Conservation (phyloP, 2,888 invertebrate genomes). For the Spilarctia lutea region DNA sequence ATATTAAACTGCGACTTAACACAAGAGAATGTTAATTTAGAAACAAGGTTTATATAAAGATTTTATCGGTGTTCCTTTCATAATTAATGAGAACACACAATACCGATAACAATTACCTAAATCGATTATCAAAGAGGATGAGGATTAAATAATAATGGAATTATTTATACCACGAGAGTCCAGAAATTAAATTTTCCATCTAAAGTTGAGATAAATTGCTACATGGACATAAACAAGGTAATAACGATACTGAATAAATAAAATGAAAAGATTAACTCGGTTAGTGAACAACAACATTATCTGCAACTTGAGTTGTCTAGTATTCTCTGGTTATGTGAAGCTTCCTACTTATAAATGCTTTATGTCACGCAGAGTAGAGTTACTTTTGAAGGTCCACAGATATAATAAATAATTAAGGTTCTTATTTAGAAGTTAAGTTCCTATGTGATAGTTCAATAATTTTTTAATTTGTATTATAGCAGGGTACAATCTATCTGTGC, state of each 20-base stretch:
- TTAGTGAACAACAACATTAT: background rate
- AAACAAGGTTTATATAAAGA: background rate
- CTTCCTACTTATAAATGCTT: too few relatives aligned
- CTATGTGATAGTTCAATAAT: too few relatives aligned
- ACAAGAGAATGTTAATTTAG: background rate
- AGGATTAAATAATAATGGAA: slow-evolving; percentile 4
- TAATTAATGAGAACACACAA: background rate
- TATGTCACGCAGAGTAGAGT: too few relatives aligned
- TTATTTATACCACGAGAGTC: background rate
- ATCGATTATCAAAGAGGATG: slow-evolving; percentile 7
- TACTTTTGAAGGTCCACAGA: too few relatives aligned
- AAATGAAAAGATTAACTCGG: background rate
- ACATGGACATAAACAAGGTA: background rate
- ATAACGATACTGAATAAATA: background rate
- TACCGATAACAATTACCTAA: background rate
- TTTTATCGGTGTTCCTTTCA: background rate
- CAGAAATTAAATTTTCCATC: background rate
- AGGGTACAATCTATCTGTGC: too few relatives aligned
- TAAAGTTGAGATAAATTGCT: background rate
- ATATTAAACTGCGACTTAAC: background rate
- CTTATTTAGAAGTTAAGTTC: too few relatives aligned
- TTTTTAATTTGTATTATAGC: too few relatives aligned
- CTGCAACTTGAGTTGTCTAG: background rate
- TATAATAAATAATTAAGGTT: too few relatives aligned
- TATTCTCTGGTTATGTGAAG: background rate